These are phyloP conservation scores for Phymanthus crucifer DNA, from an alignment of 92 coral and sea anemone species.

Conservation along the genomic window DNA sequence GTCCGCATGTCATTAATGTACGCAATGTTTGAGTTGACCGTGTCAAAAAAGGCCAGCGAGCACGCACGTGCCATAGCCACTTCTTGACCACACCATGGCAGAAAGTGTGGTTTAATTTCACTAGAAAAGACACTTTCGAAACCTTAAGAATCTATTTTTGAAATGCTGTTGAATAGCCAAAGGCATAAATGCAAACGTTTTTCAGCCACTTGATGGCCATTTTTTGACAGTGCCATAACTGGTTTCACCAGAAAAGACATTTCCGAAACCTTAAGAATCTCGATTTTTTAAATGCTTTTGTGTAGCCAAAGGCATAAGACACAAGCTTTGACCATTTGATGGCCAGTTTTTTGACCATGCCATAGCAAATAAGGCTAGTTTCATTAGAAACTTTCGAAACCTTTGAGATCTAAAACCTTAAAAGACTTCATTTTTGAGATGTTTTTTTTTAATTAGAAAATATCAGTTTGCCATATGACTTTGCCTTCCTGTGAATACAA, in stretches of 20 bases:
- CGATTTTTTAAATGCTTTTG: background rate
- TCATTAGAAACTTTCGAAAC: background rate
- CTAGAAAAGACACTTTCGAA: background rate
- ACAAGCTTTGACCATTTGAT: too few species aligned
- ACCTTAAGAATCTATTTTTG: background rate
- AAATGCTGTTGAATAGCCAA: background rate
- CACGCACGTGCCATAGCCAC: conserved; percentile 21
- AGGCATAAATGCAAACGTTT: too few species aligned
- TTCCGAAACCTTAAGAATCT: background rate
- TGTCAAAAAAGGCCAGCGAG: background rate
- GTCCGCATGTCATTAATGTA: conserved; percentile 11
- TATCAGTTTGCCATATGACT: too few species aligned
- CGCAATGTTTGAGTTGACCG: background rate
- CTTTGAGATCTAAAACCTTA: too few species aligned
- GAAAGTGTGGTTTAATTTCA: background rate
- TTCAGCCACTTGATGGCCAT: too few species aligned
- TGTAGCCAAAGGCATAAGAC: background rate
- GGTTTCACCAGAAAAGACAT: background rate
- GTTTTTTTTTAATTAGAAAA: too few species aligned
- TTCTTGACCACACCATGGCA: conserved; percentile 4
- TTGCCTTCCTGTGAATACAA: too few species aligned
- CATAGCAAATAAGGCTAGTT: background rate
- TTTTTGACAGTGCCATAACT: background rate
- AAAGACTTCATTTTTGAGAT: too few species aligned
- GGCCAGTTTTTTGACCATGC: conserved; percentile 2